These are phyloP conservation scores for Helleia helle DNA, from an alignment of 2,888 invertebrate species.

Conservation along the genomic window DNA sequence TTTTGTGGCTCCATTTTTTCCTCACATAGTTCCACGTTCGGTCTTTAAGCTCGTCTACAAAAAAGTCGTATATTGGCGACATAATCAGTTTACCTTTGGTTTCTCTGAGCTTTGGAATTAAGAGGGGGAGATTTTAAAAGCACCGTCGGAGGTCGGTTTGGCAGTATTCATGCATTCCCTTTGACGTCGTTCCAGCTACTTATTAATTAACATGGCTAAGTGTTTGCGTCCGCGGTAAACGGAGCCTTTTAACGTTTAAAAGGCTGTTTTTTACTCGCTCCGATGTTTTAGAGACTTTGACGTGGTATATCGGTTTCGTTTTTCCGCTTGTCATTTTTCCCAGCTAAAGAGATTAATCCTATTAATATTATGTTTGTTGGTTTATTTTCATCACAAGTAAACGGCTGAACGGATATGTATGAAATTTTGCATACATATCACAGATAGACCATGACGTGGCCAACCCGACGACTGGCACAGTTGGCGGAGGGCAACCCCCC, in stretches of 20 bases:
- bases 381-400: no score
- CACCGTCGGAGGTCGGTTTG: constrained; percentile 54
- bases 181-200: constrained; percentile 69
- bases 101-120: constrained; percentile 58
- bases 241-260: constrained; percentile 70
- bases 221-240: constrained; percentile 73
- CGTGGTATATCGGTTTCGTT: constrained; percentile 52
- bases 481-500: no score
- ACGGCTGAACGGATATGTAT: no score
- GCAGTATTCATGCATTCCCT: constrained; percentile 74
- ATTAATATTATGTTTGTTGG: no score
- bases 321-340: neutral
- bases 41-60: constrained; percentile 21
- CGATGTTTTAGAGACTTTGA: constrained; percentile 62
- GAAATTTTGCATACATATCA: no score
- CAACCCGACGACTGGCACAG: no score
- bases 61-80: constrained; percentile 62
- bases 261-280: constrained; percentile 51
- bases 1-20: constrained; percentile 12
- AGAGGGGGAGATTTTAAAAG: constrained; percentile 68
- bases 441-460: no score
- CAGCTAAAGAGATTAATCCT: no score
- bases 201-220: constrained; percentile 71
- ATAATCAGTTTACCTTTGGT: constrained; percentile 68
- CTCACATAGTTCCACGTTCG: constrained; percentile 14